A percentile compares a stretch with the other conserved stretches of the same genome.
Evolutionary conservation across 2,113 vertebrate genomes (phyloP).

Genomic region (Hymenochirus boettgeri): DNA sequence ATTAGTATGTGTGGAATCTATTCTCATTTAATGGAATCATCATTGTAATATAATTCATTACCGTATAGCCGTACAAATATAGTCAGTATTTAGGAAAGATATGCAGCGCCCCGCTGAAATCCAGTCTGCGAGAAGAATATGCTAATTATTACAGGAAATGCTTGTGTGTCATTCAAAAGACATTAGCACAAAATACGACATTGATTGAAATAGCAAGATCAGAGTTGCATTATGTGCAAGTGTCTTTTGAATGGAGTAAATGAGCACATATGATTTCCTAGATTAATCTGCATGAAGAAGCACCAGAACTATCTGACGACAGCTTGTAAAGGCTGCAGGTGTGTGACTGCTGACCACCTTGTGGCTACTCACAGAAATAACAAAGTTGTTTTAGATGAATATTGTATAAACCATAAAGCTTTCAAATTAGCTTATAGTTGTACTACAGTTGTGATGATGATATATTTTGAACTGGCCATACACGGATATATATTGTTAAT

Average conservation of each 20-base stretch:
- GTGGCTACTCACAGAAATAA: slow-evolving; percentile 17
- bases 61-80: slow-evolving; percentile 12
- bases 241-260: slow-evolving; percentile 42
- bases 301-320: slow-evolving; percentile 27
- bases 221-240: slow-evolving; percentile 42
- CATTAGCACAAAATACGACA: slow-evolving; percentile 39
- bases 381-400: not conserved
- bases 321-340: slow-evolving; percentile 38
- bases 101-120: slow-evolving; percentile 16
- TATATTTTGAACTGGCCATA: too few relatives aligned
- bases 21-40: slow-evolving; percentile 1
- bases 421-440: too few relatives aligned
- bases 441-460: too few relatives aligned
- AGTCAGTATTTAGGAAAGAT: slow-evolving; percentile 25
- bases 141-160: slow-evolving; percentile 34
- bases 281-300: slow-evolving; percentile 38
- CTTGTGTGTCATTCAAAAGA: slow-evolving; percentile 25
- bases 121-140: slow-evolving; percentile 26
- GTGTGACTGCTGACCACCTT: slow-evolving; percentile 25
- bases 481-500: too few relatives aligned
- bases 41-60: slow-evolving; percentile 18
- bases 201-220: slow-evolving; percentile 42
- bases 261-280: slow-evolving; percentile 42
- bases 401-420: not conserved
- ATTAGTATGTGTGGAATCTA: not conserved